Base-by-base conservation (phyloP, 2,888 invertebrate genomes). In the Parasteatoda lunata region DNA sequence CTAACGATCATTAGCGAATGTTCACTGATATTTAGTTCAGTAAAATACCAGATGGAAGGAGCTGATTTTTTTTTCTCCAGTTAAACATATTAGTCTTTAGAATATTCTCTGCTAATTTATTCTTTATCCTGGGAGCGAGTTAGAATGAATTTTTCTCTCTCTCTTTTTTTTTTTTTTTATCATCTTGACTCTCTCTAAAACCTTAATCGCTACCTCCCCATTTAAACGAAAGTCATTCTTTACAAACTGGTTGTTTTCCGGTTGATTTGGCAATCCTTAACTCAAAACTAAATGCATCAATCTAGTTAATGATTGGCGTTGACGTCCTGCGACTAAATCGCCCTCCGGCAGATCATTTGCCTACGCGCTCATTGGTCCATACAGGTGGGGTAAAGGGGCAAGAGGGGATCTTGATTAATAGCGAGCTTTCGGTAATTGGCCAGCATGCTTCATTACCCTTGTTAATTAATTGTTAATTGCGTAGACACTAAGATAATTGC, bases 391-490 rank as follows among this genome's bases (percentile, higher is more conserved):
- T 13, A 13, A 71, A 66, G 80, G 79, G 79, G 30, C 30, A 30
- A 30, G 30, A 75, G 70, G 66, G 65, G 85, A 15, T 70, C 86
- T 80, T 86, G 86, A 86, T 86, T 86, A 86, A 86, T 86, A 86
- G 81, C 81, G 73, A 77, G 86, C 80, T 65, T 85, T 81, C 77
- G 86, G 86, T 86, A 86, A 86, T 86, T 86, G 86, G 80, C 81
- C 86, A 73, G 66, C 72, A 80, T 71, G 86, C 77, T 86, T 86
- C 86, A 86, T 86, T 86, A 86, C 81, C 72, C 77, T 77, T 80
- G 81, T 86, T 86, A 86, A 86, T 86, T 86, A 86, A 86, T 86
- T 86, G 86, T 86, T 86, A 86, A 86, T 86, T 86, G 86, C 86
- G 86, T 86, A 81, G 77, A 86, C 86, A 77, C 81, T 85, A 77